Conservation (phyloP, 2,797 vertebrate genomes). For the Sebastolobus alascanus region DNA sequence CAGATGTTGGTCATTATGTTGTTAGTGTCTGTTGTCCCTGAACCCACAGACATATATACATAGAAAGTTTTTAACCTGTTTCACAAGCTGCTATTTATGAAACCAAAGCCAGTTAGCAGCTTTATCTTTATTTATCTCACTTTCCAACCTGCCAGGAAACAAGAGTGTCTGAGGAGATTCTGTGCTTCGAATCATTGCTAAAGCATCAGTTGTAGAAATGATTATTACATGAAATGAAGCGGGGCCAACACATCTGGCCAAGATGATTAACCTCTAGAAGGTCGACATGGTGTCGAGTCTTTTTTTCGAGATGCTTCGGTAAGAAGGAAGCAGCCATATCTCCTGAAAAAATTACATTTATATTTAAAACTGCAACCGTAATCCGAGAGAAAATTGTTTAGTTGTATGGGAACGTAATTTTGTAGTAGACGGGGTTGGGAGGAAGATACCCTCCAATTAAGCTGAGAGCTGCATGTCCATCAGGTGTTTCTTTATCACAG, state of each 20-base stretch:
- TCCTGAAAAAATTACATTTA: too few species aligned
- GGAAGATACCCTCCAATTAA: too few species aligned
- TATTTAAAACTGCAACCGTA: too few species aligned
- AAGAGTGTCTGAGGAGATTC: background rate
- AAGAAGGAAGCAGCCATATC: fast-evolving
- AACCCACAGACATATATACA: conserved; percentile 1
- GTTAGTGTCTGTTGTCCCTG: conserved; percentile 9
- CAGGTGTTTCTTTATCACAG: too few species aligned
- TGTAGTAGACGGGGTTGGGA: too few species aligned
- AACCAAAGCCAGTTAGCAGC: background rate
- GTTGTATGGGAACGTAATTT: too few species aligned
- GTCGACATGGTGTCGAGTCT: background rate
- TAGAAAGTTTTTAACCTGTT: background rate
- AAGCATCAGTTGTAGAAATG: background rate
- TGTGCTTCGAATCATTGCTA: background rate
- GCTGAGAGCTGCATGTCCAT: too few species aligned
- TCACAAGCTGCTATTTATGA: background rate
- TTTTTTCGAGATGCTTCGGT: background rate
- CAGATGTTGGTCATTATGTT: conserved; percentile 43
- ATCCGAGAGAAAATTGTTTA: too few species aligned
- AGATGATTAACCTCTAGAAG: background rate
- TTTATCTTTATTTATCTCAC: too few species aligned
- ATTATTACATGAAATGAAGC: background rate
- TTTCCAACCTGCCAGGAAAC: too few species aligned
- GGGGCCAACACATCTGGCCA: background rate